Conservation (phyloP, 2,888 invertebrate genomes). For the Agriotes lineatus region DNA sequence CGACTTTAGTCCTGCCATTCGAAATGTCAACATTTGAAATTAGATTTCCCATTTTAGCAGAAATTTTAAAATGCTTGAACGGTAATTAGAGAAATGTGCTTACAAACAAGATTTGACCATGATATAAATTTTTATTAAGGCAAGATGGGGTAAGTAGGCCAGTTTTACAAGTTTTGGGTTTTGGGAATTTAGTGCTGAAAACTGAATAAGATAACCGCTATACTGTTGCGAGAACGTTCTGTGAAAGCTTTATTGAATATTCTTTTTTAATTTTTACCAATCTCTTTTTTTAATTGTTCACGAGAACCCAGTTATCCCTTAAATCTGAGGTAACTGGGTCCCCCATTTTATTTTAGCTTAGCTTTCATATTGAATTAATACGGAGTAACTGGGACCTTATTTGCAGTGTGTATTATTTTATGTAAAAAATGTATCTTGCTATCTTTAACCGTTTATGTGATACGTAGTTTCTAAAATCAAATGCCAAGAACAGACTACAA, state of each 20-base stretch:
- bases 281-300: neutral
- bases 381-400: neutral
- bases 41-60: too few species aligned
- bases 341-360: neutral
- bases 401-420: neutral
- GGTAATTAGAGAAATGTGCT: too few species aligned
- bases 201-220: neutral
- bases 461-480: neutral
- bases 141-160: neutral
- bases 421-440: neutral
- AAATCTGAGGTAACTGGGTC: neutral
- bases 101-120: too few species aligned
- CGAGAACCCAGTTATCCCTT: slow-evolving; percentile 3
- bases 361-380: too few species aligned
- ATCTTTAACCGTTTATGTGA: neutral
- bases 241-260: neutral
- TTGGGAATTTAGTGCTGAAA: neutral
- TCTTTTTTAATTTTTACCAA: neutral
- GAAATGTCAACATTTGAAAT: too few species aligned
- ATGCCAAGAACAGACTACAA: neutral
- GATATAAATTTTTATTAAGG: too few species aligned
- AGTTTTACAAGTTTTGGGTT: neutral
- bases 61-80: too few species aligned
- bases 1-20: too few species aligned
- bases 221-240: neutral